phyloP scores from a whole-genome alignment of 2,113 vertebrate genomes.

The Chascanopsetta lugubris region DNA sequence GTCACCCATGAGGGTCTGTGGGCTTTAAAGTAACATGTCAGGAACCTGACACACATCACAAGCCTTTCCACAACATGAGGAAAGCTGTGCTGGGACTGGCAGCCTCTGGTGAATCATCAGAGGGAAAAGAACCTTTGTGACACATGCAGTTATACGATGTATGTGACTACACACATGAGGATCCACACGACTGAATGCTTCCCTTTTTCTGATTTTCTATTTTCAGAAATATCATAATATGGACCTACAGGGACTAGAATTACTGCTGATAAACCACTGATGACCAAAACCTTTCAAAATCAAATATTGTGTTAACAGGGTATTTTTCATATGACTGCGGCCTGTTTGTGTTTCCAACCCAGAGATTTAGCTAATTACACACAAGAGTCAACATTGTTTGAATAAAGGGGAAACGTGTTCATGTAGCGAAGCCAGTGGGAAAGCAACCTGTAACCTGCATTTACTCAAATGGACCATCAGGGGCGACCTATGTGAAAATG shows the following conservation, averaged over 20 bases:
- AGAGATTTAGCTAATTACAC: too few relatives aligned
- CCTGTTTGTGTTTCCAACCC: too few relatives aligned
- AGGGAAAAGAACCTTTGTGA: conserved; percentile 21
- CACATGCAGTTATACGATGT: conserved; percentile 7
- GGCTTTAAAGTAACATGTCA: conserved; percentile 64
- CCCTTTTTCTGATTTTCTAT: not conserved
- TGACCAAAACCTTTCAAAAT: not conserved
- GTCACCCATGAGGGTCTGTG: conserved; percentile 63
- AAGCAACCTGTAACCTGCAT: too few relatives aligned
- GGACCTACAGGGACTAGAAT: not conserved
- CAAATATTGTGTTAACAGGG: too few relatives aligned
- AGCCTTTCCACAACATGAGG: conserved; percentile 35
- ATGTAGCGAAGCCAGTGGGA: too few relatives aligned
- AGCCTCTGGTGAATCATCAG: conserved; percentile 18
- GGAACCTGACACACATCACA: conserved; percentile 65
- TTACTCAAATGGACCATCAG: too few relatives aligned
- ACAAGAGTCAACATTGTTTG: too few relatives aligned
- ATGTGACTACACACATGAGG: not conserved
- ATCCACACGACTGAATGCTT: not conserved
- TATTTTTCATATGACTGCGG: too few relatives aligned
- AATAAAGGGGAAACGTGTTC: too few relatives aligned
- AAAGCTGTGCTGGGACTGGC: conserved; percentile 29
- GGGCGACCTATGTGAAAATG: too few relatives aligned
- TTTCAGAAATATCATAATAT: not conserved
- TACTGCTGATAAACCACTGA: not conserved